phyloP scores from a whole-genome alignment of 2,888 invertebrate species.

The Diaperis boleti region DNA sequence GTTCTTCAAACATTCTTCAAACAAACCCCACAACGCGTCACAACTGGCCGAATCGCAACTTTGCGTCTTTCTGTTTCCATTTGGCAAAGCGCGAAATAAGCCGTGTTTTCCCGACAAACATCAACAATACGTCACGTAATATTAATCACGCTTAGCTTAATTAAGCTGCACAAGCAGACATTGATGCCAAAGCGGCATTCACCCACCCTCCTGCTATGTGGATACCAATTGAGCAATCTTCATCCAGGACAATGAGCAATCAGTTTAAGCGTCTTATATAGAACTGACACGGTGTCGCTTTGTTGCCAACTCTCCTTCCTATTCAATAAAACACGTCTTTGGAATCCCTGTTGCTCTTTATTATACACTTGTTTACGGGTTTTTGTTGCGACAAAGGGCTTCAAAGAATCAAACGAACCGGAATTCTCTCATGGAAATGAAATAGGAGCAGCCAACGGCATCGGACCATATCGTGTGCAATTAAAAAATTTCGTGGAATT shows the following conservation, averaged over 20 bases:
- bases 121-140: constrained; percentile 24
- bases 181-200: constrained; percentile 22
- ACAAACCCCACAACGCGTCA: no score
- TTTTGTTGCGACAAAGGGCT: constrained; percentile 25
- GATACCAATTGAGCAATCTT: constrained; percentile 47
- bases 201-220: constrained; percentile 20
- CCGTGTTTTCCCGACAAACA: constrained; percentile 1
- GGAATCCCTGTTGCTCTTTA: constrained; percentile 27
- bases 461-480: neutral
- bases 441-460: constrained; percentile 1
- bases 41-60: no score
- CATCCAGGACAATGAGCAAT: constrained; percentile 48
- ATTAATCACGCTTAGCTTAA: constrained; percentile 30
- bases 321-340: constrained; percentile 36
- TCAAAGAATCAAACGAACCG: constrained; percentile 21
- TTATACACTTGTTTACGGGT: constrained; percentile 35
- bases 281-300: constrained; percentile 30
- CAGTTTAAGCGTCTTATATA: constrained; percentile 46
- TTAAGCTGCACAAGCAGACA: constrained; percentile 29
- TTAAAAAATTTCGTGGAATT: neutral
- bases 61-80: neutral
- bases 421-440: constrained; percentile 9
- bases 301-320: constrained; percentile 26
- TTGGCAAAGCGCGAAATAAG: neutral
- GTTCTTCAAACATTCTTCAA: no score